These are phyloP conservation scores for Sebastes iracundus DNA, from an alignment of 2,797 vertebrate species.

Conservation along the genomic window DNA sequence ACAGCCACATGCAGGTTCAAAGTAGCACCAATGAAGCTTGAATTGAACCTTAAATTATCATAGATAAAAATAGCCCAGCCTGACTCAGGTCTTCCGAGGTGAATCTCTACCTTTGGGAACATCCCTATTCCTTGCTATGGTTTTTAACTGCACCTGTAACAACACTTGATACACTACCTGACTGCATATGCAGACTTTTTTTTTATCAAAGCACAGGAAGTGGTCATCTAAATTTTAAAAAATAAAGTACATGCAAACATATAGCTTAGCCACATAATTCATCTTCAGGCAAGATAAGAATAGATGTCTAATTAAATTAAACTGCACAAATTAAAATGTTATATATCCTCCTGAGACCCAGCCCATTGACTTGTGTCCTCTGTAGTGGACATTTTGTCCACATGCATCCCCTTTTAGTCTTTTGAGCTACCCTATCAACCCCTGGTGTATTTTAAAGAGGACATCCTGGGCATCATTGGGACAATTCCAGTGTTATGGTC, in stretches of 20 bases:
- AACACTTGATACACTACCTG: not conserved
- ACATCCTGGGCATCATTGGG: too few species aligned
- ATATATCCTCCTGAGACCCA: too few species aligned
- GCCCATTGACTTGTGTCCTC: too few species aligned
- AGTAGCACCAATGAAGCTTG: not conserved
- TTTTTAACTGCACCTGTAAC: not conserved
- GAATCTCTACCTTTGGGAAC: not conserved
- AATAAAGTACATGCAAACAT: not conserved
- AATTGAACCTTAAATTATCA: slow-evolving; percentile 9
- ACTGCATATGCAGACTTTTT: not conserved
- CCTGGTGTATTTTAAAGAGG: too few species aligned
- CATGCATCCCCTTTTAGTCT: too few species aligned
- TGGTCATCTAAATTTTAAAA: not conserved
- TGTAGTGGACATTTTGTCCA: too few species aligned
- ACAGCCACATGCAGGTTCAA: not conserved
- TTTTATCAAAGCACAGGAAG: not conserved
- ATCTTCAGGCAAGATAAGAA: not conserved
- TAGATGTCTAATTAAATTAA: not conserved
- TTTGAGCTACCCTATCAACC: too few species aligned
- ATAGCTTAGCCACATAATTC: not conserved
- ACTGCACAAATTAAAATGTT: not conserved
- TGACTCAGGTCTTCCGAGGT: slow-evolving; percentile 7
- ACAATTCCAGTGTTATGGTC: too few species aligned
- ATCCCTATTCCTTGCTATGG: not conserved
- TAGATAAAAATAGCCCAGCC: slow-evolving; percentile 13